Percentiles rank a stretch among this genome's conserved stretches.
phyloP scores from a whole-genome alignment of 2,797 vertebrate genomes.

The Ibycter americanus region DNA sequence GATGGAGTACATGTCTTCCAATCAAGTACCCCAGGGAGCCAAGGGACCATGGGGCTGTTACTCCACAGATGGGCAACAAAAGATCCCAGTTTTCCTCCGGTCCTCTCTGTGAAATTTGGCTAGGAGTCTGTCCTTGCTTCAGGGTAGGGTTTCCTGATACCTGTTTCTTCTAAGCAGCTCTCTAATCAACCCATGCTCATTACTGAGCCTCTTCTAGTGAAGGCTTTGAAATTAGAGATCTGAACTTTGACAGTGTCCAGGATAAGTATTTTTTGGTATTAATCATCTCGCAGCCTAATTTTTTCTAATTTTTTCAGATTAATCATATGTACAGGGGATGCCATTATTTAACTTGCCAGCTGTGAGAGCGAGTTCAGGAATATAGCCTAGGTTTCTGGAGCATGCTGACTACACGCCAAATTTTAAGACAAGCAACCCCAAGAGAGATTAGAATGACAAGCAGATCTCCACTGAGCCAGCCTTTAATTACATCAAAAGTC shows the following conservation, averaged over 20 bases:
- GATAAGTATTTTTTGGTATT: neutral
- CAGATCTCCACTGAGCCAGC: neutral
- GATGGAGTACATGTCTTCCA: neutral
- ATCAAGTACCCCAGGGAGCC: neutral
- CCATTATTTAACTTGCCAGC: neutral
- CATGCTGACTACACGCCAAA: neutral
- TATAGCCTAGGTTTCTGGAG: neutral
- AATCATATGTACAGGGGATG: neutral
- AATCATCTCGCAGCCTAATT: neutral
- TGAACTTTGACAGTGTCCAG: neutral
- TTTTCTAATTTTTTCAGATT: neutral
- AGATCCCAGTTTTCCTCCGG: neutral
- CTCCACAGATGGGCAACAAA: neutral
- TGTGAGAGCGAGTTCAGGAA: neutral
- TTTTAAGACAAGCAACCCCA: neutral
- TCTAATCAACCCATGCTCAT: neutral
- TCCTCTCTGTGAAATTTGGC: neutral
- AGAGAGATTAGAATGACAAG: neutral
- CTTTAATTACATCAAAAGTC: constrained; percentile 1
- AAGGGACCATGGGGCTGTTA: neutral
- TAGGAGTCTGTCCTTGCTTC: neutral
- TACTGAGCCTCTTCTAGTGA: neutral
- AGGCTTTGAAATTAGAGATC: neutral
- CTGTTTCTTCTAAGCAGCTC: neutral
- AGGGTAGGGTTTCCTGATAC: neutral